Base-by-base conservation (phyloP, 2,113 vertebrate genomes). In the Pedetes capensis region DNA sequence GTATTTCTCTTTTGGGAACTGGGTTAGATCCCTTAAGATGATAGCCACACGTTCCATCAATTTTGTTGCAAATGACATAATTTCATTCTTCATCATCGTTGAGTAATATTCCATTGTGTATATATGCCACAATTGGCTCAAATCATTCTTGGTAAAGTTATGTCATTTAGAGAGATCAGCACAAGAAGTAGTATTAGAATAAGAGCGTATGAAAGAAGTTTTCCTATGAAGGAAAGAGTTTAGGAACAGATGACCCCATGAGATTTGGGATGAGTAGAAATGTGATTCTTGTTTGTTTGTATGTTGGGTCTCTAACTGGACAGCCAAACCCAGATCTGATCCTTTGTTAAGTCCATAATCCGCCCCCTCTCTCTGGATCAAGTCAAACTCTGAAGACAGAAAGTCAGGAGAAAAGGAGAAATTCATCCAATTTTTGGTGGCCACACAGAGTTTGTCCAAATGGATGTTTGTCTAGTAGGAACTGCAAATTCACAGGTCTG, bases 351-450 rank as follows among this genome's bases (percentile, higher is more conserved):
- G n/a, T n/a, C n/a, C n/a, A n/a, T n/a, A n/a, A n/a, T n/a, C n/a
- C n/a, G n/a, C n/a, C n/a, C n/a, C n/a, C n/a, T 83, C 42, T 57
- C 18, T 57, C 29, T 82, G 63, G 2, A 71, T 75, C 39, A 95
- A 71, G 42, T 29, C 44, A 75, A 51, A 37, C 32, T 93, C 51
- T 87, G 4, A 64, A 93, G 83, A 78, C 18, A 63, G 86, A 91
- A 86, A 71, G 64, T 51, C 47, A 95, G 49, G 79, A 74, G 18
- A 47, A 29, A 78, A 78, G 47, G n/a, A 89, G 39, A 89, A 93
- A 75, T 29, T 47, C 14, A 49, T 13, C 72, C 69, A 82, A 25
- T 10, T 75, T 85, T 69, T 47, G 55, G 71, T 59, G 71, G 66
- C 20, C 18, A 42, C 17, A 34, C 32, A 81, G 20, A 71, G 32